Percentiles rank a stretch among this genome's conserved stretches.
Conservation (phyloP, 1,140 invertebrate species). For the Dinoponera quadriceps region DNA sequence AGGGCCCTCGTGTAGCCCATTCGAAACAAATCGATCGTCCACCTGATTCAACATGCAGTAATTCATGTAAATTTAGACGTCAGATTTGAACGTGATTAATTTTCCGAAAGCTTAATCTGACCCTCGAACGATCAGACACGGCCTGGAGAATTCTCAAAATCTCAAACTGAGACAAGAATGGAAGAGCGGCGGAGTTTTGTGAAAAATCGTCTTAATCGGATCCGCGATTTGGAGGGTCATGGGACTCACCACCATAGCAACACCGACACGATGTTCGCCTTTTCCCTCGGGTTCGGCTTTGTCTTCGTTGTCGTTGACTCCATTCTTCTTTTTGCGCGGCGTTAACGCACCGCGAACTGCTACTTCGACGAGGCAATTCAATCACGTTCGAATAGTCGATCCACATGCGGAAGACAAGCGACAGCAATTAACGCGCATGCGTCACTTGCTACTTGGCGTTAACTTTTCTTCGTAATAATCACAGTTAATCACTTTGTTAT, state of each 20-base stretch:
- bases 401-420: too few species aligned
- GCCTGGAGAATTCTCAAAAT: too few species aligned
- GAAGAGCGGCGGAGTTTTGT: neutral
- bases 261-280: constrained; percentile 73
- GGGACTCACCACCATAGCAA: constrained; percentile 78
- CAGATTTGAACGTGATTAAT: too few species aligned
- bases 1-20: constrained; percentile 86
- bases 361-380: constrained; percentile 2
- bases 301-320: constrained; percentile 68
- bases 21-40: constrained; percentile 86
- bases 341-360: constrained; percentile 39
- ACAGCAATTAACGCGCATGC: too few species aligned
- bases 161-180: too few species aligned
- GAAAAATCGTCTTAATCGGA: neutral
- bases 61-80: neutral
- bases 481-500: too few species aligned
- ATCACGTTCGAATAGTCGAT: too few species aligned
- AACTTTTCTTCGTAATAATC: too few species aligned
- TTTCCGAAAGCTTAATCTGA: too few species aligned
- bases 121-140: too few species aligned
- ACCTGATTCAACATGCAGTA: constrained; percentile 76
- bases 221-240: neutral
- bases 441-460: too few species aligned
- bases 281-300: constrained; percentile 77
- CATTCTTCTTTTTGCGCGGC: constrained; percentile 62